These are phyloP conservation scores for Mycteria americana DNA, from an alignment of 2,797 vertebrate genomes.

Conservation along the genomic window DNA sequence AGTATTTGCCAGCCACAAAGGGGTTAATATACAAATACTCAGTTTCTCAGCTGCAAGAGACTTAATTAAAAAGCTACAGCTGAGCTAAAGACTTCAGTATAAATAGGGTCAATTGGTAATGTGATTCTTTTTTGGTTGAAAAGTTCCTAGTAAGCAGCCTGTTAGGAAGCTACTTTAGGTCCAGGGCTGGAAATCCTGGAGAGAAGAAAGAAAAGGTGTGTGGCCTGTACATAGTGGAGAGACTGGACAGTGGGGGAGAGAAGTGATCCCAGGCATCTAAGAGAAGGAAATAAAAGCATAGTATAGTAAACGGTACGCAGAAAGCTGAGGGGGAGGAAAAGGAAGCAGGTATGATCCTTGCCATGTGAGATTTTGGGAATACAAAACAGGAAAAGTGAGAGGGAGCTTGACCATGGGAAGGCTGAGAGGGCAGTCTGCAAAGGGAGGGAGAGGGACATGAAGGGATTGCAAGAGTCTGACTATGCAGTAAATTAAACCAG, in stretches of 20 bases:
- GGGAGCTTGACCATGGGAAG: not conserved
- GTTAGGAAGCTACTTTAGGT: not conserved
- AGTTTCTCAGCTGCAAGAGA: not conserved
- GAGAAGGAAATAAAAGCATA: not conserved
- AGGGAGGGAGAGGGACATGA: not conserved
- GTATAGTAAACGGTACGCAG: not conserved
- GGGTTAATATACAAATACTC: not conserved
- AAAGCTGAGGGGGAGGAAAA: not conserved
- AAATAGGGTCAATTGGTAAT: not conserved
- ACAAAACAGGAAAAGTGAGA: not conserved
- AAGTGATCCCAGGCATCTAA: not conserved
- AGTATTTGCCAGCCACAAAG: not conserved
- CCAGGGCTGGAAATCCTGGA: not conserved
- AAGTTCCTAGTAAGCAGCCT: not conserved
- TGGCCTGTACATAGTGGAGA: not conserved
- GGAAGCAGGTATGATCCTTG: rapidly evolving
- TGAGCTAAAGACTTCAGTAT: not conserved
- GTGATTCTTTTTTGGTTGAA: rapidly evolving
- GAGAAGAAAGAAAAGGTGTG: not conserved
- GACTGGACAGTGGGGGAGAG: not conserved
- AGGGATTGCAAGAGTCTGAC: not conserved
- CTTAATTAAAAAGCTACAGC: not conserved
- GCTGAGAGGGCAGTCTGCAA: not conserved
- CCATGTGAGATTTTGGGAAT: not conserved
- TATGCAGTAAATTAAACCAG: not conserved